A percentile compares a stretch with the other conserved stretches of the same genome.
These are phyloP conservation scores for Nymphalis urticae DNA, from an alignment of 2,888 invertebrate species.

Conservation along the genomic window DNA sequence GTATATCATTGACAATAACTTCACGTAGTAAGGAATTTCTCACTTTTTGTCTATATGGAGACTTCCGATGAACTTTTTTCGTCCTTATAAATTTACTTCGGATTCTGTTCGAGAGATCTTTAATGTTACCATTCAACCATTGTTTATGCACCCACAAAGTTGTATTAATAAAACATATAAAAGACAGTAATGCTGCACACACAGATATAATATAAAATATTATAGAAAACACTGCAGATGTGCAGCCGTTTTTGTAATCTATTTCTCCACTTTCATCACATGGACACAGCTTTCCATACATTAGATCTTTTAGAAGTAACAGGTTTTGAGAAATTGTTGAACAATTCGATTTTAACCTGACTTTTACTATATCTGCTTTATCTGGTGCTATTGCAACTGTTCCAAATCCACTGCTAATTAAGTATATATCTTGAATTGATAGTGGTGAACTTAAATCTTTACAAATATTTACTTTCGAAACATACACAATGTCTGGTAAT, in stretches of 20 bases:
- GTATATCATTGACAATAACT: conserved; percentile 60
- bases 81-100: conserved; percentile 39
- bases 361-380: conserved; percentile 35
- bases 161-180: conserved; percentile 49
- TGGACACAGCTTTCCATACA: conserved; percentile 56
- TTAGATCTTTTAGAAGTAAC: conserved; percentile 55
- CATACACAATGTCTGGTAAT: conserved; percentile 58
- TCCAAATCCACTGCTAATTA: conserved; percentile 57
- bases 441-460: conserved; percentile 57
- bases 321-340: conserved; percentile 67
- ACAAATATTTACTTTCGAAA: conserved; percentile 58
- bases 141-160: conserved; percentile 46
- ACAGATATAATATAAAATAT: conserved; percentile 48
- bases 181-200: conserved; percentile 47
- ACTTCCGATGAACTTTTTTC: conserved; percentile 25
- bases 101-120: conserved; percentile 33
- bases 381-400: conserved; percentile 44
- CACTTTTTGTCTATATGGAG: conserved; percentile 34
- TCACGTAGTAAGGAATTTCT: conserved; percentile 58
- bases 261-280: conserved; percentile 40
- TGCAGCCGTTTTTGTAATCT: conserved; percentile 49
- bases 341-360: conserved; percentile 57
- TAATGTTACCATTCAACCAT: conserved; percentile 45
- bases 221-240: conserved; percentile 53
- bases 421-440: conserved; percentile 57